Percentiles rank a stretch among this genome's conserved stretches.
Evolutionary conservation across 53 echinoderm and acorn worm species (phyloP).

Genomic region (Henricia sp.): DNA sequence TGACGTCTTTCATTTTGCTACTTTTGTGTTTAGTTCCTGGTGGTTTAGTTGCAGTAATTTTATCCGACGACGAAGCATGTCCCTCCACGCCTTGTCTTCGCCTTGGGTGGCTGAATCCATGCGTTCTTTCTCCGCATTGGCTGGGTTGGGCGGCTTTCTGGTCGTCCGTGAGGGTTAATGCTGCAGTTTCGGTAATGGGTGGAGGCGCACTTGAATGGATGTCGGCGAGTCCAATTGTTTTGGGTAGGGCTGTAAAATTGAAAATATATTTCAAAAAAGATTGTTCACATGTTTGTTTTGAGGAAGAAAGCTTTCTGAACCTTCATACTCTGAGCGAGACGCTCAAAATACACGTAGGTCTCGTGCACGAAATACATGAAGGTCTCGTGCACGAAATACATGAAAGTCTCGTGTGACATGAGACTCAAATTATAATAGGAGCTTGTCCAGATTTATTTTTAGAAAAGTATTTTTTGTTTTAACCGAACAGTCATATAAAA

Average conservation of each 20-base stretch:
- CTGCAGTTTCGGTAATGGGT: not conserved
- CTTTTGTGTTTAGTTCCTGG: not conserved
- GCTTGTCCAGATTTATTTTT: no score
- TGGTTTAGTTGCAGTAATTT: not conserved
- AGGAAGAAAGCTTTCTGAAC: no score
- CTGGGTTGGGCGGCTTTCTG: no score
- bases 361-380: no score
- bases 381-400: no score
- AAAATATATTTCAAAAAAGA: no score
- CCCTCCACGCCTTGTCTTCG: not conserved
- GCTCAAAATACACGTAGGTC: not conserved
- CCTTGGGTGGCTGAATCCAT: not conserved
- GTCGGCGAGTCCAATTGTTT: constrained; percentile 1
- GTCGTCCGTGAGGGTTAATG: not conserved
- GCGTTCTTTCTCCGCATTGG: not conserved
- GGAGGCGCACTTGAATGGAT: constrained; percentile 3
- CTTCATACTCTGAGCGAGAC: not conserved
- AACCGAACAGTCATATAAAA: no score
- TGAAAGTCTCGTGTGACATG: no score
- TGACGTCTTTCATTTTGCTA: not conserved
- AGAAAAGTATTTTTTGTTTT: no score
- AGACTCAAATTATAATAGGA: no score
- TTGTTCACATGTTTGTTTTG: no score
- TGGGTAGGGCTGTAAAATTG: not conserved
- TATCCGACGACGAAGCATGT: not conserved